Evolutionary conservation across 2,888 invertebrate genomes (phyloP), one percentile per base, ranked within the genome.

Genomic region (Acleris laterana): DNA sequence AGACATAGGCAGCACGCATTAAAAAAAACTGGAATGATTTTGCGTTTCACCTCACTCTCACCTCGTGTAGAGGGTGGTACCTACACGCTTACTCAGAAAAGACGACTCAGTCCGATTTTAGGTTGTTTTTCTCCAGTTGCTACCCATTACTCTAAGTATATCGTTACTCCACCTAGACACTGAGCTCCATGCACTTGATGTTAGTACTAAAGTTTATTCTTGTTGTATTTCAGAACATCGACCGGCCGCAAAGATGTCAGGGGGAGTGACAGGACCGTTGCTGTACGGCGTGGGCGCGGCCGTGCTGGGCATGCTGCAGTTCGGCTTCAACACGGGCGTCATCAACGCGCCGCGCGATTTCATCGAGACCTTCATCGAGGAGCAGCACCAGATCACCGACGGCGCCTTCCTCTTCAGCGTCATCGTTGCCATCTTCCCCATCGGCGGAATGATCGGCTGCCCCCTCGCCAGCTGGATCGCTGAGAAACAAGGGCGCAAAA

Each of bases 361-460:
- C 81, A 95, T 95, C 75, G 94, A 95, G 81, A 89, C 89, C 72
- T 95, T 95, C 84, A 95, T 95, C 82, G 85, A 81, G 25, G 91
- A 93, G 69, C 89, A 90, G 50, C 93, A 94, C 76, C 94, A 94
- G 77, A 80, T 87, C 49, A 89, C 93, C 68, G 81, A 84, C 55
- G 87, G 94, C 38, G 88, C 91, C 67, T 80, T 94, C 48, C 80
- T 95, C 67, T 95, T 94, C 84, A 93, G 95, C 62, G 84, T 96
- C 68, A 95, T 95, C 32, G 96, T 96, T 62, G 94, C 96, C 72
- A 95, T 96, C 72, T 96, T 96, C 82, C 96, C 96, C 57, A 93
- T 96, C 53, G 96, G 96, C 20, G 97, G 96, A 38, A 96, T 96
- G 95, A 88, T 96, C 49, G 96, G 96, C 25, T 96, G 96, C 62